A percentile compares a stretch with the other conserved stretches of the same genome.
phyloP scores from a whole-genome alignment of 2,797 vertebrate species.

The Choloepus didactylus region DNA sequence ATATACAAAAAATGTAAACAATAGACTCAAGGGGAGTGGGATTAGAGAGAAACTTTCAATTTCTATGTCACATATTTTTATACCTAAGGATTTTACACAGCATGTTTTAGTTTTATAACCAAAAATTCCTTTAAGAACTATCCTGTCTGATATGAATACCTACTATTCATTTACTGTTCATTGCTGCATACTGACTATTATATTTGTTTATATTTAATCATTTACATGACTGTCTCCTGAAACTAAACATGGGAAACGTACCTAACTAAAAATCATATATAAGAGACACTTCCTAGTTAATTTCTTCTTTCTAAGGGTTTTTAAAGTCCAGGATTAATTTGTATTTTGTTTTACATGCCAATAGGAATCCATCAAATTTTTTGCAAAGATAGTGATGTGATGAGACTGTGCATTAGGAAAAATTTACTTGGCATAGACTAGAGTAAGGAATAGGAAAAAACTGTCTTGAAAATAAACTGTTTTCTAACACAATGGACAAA shows the following conservation, averaged over 20 bases:
- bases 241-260: neutral
- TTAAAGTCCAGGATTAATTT: neutral
- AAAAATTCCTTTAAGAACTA: slow-evolving; percentile 23
- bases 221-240: neutral
- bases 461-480: neutral
- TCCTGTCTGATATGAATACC: neutral
- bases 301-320: slow-evolving; percentile 8
- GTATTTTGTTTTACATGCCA: slow-evolving; percentile 20
- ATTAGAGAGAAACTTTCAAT: neutral
- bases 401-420: neutral
- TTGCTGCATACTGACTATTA: neutral
- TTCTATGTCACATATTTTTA: neutral
- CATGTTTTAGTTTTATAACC: slow-evolving; percentile 31
- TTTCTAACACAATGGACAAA: neutral
- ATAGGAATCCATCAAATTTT: neutral
- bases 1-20: slow-evolving; percentile 16
- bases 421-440: neutral
- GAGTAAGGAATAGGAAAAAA: neutral
- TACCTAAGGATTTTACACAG: neutral
- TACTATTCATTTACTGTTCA: neutral
- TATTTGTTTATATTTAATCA: neutral
- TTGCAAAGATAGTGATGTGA: neutral
- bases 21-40: neutral
- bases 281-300: neutral
- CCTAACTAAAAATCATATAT: neutral